phyloP scores from a whole-genome alignment of 2,113 vertebrate genomes.

The Ranitomeya imitator region DNA sequence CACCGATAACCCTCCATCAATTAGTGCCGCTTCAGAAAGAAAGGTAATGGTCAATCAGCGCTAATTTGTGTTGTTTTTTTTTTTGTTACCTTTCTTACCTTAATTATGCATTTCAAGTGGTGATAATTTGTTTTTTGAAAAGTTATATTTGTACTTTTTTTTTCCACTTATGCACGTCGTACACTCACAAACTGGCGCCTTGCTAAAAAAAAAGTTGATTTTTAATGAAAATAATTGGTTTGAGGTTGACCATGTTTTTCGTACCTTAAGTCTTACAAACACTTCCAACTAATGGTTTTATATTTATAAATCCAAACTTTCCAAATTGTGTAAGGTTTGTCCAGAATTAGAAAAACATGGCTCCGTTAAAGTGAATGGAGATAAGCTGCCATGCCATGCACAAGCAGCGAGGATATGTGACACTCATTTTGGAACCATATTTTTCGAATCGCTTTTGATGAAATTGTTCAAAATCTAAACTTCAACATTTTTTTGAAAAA shows the following conservation, averaged over 20 bases:
- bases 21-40: conserved; percentile 19
- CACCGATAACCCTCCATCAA: background rate
- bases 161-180: conserved; percentile 19
- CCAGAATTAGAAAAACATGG: background rate
- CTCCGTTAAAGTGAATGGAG: too few species aligned
- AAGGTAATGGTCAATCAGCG: conserved; percentile 31
- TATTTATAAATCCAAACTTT: background rate
- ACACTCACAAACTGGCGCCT: conserved; percentile 32
- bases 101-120: conserved; percentile 48
- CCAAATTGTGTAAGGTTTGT: background rate
- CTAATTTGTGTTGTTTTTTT: conserved; percentile 41
- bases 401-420: too few species aligned
- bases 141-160: conserved; percentile 19
- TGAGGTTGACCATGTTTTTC: background rate
- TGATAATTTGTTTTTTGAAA: conserved; percentile 22
- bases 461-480: too few species aligned
- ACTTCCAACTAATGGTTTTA: background rate
- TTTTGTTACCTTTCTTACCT: conserved; percentile 7
- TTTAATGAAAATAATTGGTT: conserved; percentile 38
- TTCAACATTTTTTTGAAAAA: too few species aligned
- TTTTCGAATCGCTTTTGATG: too few species aligned
- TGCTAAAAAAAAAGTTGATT: background rate
- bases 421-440: too few species aligned
- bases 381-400: too few species aligned
- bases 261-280: background rate